A percentile compares a stretch with the other conserved stretches of the same genome.
Conservation (phyloP, 1,140 invertebrate genomes). For the Eurosta solidaginis region DNA sequence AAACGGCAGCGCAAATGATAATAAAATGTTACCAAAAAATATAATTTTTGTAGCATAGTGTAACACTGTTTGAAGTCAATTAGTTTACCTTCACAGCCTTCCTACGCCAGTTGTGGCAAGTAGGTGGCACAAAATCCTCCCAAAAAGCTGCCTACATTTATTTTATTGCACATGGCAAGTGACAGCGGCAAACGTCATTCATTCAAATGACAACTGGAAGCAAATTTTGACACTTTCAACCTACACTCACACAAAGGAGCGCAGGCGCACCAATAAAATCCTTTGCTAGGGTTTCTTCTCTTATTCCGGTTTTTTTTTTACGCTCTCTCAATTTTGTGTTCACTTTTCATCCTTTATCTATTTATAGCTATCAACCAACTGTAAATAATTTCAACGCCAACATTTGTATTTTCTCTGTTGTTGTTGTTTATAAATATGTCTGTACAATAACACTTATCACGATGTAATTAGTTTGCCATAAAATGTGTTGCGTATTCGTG, state of each 20-base stretch:
- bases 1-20: too few relatives aligned
- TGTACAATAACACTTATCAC: background rate
- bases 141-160: background rate
- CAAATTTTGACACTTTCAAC: background rate
- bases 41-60: too few relatives aligned
- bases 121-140: background rate
- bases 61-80: too few relatives aligned
- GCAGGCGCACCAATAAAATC: conserved; percentile 11
- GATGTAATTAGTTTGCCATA: background rate
- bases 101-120: background rate
- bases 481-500: background rate
- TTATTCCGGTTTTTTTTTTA: background rate
- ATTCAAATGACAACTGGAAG: conserved; percentile 7
- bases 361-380: background rate
- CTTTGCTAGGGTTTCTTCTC: background rate
- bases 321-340: background rate
- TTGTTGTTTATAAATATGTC: too few relatives aligned
- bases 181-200: background rate
- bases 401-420: background rate
- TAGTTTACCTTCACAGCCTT: background rate
- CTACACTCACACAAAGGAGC: background rate
- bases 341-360: conserved; percentile 3
- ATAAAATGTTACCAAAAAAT: too few relatives aligned
- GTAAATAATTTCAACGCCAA: background rate
- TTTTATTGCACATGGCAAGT: background rate